Conservation (phyloP, 2,888 invertebrate genomes). For the Acanthosepion esculentum region DNA sequence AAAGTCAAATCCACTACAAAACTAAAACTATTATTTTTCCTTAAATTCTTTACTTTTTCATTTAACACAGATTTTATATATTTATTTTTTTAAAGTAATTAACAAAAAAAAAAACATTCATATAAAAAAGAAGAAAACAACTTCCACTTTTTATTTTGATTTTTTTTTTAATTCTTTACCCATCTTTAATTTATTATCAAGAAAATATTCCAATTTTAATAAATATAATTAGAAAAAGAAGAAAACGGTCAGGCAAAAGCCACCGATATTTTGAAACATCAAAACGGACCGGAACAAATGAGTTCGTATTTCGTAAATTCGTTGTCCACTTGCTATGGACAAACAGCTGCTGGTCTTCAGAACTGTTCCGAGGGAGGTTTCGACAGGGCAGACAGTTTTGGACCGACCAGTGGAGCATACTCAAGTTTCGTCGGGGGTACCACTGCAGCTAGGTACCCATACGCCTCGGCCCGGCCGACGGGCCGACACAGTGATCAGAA, state of each 20-base stretch:
- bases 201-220: too few species aligned
- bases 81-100: background rate
- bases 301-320: conserved; percentile 73
- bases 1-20: background rate
- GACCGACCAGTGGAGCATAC: conserved; percentile 62
- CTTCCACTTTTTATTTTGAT: too few species aligned
- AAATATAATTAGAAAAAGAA: too few species aligned
- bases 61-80: background rate
- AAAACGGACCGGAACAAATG: conserved; percentile 57
- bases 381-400: conserved; percentile 64
- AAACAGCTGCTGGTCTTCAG: conserved; percentile 65
- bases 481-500: conserved; percentile 63
- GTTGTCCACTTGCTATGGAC: conserved; percentile 70
- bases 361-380: conserved; percentile 66
- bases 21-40: too few species aligned
- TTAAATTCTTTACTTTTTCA: background rate
- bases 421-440: conserved; percentile 56
- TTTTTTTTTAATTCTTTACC: too few species aligned
- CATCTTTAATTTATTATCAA: too few species aligned
- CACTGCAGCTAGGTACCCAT: conserved; percentile 61
- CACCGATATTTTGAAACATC: background rate
- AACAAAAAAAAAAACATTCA: background rate
- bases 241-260: background rate
- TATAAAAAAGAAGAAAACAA: background rate
- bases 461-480: conserved; percentile 57